Evolutionary conservation across 1,140 invertebrate genomes (phyloP).

Genomic region (Orius insidiosus): DNA sequence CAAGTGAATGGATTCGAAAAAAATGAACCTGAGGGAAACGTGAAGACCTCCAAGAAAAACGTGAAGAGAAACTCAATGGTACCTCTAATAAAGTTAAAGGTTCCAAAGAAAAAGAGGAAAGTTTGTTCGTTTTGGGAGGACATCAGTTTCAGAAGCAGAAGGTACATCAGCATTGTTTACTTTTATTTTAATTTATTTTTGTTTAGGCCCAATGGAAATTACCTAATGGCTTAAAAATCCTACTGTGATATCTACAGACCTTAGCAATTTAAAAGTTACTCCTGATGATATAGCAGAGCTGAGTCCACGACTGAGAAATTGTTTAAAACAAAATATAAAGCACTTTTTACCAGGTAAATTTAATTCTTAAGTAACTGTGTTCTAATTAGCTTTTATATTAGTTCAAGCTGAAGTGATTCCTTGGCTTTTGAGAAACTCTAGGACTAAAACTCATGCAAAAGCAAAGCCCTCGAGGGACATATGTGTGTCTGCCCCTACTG

Average conservation of each 20-base stretch:
- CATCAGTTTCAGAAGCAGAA: no score
- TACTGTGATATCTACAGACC: constrained; percentile 48
- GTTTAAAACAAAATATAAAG: constrained; percentile 49
- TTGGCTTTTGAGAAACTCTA: constrained; percentile 43
- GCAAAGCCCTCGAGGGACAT: constrained; percentile 58
- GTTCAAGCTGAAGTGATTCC: constrained; percentile 72
- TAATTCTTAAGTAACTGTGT: constrained; percentile 16
- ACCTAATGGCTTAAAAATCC: constrained; percentile 77
- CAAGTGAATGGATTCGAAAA: no score
- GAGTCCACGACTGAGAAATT: constrained; percentile 39
- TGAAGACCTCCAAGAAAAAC: no score
- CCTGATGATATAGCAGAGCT: constrained; percentile 41
- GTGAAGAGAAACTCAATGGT: no score
- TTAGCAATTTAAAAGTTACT: constrained; percentile 37
- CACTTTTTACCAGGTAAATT: constrained; percentile 55
- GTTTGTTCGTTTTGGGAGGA: no score
- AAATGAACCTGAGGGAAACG: no score
- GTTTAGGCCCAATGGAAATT: constrained; percentile 24
- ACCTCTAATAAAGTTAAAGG: no score
- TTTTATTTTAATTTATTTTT: no score
- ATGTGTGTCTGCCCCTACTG: constrained; percentile 94
- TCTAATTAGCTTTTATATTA: neutral
- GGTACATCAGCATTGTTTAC: no score
- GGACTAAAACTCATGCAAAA: constrained; percentile 24
- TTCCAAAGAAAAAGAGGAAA: no score